Evolutionary conservation across 1,140 invertebrate genomes (phyloP).

Genomic region (Bombus pascuorum): DNA sequence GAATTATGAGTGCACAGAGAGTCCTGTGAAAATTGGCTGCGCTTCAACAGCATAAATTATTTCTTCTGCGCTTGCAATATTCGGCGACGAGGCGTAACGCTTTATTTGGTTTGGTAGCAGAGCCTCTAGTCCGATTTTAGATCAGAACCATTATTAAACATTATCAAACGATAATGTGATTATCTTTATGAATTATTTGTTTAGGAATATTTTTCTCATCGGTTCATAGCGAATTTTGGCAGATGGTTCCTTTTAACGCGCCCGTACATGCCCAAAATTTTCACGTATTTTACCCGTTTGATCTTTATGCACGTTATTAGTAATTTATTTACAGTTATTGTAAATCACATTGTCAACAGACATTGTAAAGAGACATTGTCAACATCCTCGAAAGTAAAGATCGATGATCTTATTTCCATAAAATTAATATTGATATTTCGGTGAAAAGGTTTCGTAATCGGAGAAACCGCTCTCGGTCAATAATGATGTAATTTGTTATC

Average conservation of each 20-base stretch:
- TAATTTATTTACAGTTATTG: slow-evolving; percentile 6
- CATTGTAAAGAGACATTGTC: too few species aligned
- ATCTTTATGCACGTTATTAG: slow-evolving; percentile 1
- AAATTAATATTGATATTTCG: neutral
- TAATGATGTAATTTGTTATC: neutral
- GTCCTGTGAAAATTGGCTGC: slow-evolving; percentile 11
- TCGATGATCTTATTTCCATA: neutral
- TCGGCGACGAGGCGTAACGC: neutral
- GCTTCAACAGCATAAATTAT: slow-evolving; percentile 24
- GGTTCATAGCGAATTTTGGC: slow-evolving; percentile 15
- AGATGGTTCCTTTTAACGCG: neutral
- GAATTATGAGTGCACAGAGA: too few species aligned
- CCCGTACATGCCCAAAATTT: neutral
- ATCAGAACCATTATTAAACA: neutral
- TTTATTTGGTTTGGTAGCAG: neutral
- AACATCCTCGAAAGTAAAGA: neutral
- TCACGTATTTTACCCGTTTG: slow-evolving; percentile 8
- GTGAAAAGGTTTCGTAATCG: neutral
- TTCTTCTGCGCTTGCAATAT: neutral
- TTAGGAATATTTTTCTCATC: slow-evolving; percentile 24
- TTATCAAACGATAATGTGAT: neutral
- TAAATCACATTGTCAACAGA: neutral
- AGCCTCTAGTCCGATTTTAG: neutral
- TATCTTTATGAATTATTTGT: neutral
- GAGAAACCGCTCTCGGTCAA: too few species aligned